phyloP scores from a whole-genome alignment of 2,113 vertebrate species.

The Epinephelus moara region DNA sequence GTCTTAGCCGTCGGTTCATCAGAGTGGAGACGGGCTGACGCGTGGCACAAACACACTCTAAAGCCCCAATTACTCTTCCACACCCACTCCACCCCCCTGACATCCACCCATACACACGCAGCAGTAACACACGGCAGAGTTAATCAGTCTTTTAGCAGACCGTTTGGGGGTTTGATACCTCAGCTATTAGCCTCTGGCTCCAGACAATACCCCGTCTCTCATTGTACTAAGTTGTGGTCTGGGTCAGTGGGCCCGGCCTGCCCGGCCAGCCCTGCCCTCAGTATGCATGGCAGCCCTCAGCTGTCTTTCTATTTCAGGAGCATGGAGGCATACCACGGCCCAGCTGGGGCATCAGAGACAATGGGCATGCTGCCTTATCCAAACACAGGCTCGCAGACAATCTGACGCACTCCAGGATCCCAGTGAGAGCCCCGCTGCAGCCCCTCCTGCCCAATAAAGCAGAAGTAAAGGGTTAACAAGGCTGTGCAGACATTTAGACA shows the following conservation, averaged over 20 bases:
- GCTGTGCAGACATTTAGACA: slow-evolving; percentile 42
- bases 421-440: slow-evolving; percentile 61
- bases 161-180: slow-evolving; percentile 59
- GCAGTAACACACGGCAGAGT: slow-evolving; percentile 57
- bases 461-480: slow-evolving; percentile 75
- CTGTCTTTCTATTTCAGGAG: slow-evolving; percentile 86
- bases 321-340: slow-evolving; percentile 77
- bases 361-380: slow-evolving; percentile 82
- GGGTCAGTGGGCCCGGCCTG: slow-evolving; percentile 67
- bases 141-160: slow-evolving; percentile 78
- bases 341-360: slow-evolving; percentile 82
- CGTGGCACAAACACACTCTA: slow-evolving; percentile 71
- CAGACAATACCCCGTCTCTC: slow-evolving; percentile 80
- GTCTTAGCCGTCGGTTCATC: slow-evolving; percentile 70
- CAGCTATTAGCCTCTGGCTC: slow-evolving; percentile 76
- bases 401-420: slow-evolving; percentile 82
- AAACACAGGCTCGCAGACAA: slow-evolving; percentile 85
- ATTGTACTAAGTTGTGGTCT: slow-evolving; percentile 76
- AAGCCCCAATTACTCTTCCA: slow-evolving; percentile 75
- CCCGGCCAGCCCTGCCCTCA: slow-evolving; percentile 68
- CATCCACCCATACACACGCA: slow-evolving; percentile 55
- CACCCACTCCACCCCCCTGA: slow-evolving; percentile 41
- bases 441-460: slow-evolving; percentile 60
- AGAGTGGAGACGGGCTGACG: slow-evolving; percentile 73
- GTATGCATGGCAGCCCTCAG: slow-evolving; percentile 80